Percentiles rank a stretch among this genome's conserved stretches.
Evolutionary conservation across 2,797 vertebrate genomes (phyloP).

Genomic region (Clamator glandarius): DNA sequence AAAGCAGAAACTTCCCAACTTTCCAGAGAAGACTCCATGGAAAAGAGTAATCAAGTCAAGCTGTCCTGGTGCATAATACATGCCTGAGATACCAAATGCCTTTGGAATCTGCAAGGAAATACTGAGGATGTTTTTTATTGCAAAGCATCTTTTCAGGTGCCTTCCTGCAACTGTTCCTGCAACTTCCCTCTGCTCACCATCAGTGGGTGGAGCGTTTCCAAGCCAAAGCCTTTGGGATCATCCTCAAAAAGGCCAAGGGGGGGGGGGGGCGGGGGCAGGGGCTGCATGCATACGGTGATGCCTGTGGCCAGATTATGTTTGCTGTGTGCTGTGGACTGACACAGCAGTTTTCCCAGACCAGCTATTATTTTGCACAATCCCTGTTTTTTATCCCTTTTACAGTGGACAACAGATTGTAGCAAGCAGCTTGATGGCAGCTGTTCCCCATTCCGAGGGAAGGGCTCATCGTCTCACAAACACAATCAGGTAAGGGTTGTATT

Average conservation of each 20-base stretch:
- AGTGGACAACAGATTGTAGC: conserved; percentile 92
- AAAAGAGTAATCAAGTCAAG: not conserved
- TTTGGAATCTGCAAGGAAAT: not conserved
- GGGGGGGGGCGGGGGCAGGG: not conserved
- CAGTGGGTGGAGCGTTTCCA: not conserved
- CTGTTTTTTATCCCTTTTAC: conserved; percentile 59
- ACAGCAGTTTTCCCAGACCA: not conserved
- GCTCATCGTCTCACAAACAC: conserved; percentile 74
- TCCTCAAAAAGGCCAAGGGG: not conserved
- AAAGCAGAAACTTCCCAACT: not conserved
- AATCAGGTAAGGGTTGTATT: conserved; percentile 73
- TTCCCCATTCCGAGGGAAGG: conserved; percentile 87
- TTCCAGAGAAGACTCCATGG: not conserved
- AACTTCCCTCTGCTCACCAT: not conserved
- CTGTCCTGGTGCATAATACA: accelerated
- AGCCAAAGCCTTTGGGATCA: conserved; percentile 24
- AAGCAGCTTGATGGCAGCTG: conserved; percentile 88
- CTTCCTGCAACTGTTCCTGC: not conserved
- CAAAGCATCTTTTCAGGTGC: not conserved
- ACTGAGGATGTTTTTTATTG: not conserved
- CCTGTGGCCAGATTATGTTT: not conserved
- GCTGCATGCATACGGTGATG: accelerated
- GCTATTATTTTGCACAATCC: conserved; percentile 21
- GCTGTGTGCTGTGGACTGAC: not conserved
- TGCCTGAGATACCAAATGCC: no score